Conservation (phyloP, 1,140 invertebrate species). For the Thaumatotibia leucotreta region DNA sequence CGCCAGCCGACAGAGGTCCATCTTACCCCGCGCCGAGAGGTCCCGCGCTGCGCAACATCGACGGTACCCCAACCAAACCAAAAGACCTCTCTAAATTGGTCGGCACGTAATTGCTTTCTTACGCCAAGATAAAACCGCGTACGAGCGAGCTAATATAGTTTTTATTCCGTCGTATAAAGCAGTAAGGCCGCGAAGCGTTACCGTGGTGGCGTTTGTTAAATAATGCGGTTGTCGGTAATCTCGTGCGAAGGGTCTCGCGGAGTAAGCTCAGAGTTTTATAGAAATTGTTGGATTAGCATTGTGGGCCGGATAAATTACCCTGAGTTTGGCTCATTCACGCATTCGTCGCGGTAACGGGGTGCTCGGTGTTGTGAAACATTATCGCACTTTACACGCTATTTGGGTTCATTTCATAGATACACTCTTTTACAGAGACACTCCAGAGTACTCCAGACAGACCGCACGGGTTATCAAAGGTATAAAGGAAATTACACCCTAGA, state of each 20-base stretch:
- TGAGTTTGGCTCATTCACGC: not conserved
- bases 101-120: constrained; percentile 6
- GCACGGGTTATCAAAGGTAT: too few relatives aligned
- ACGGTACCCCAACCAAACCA: not conserved
- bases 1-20: not conserved
- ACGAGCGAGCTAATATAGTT: constrained; percentile 1
- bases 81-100: not conserved
- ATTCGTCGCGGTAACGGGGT: not conserved
- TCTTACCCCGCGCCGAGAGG: not conserved
- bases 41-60: not conserved
- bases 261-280: not conserved
- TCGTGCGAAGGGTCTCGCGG: not conserved
- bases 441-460: too few relatives aligned
- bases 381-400: not conserved
- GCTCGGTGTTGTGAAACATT: not conserved
- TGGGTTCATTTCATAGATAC: too few relatives aligned
- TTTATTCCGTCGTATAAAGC: not conserved
- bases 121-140: constrained; percentile 10
- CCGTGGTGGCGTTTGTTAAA: not conserved
- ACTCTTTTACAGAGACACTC: too few relatives aligned
- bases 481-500: too few relatives aligned
- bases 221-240: not conserved
- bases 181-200: not conserved
- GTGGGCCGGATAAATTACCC: constrained; percentile 5
- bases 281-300: constrained; percentile 8